Percentiles rank a stretch among this genome's conserved stretches.
These are phyloP conservation scores for Enchytraeus crypticus DNA, from an alignment of 2,888 invertebrate genomes.

Conservation along the genomic window DNA sequence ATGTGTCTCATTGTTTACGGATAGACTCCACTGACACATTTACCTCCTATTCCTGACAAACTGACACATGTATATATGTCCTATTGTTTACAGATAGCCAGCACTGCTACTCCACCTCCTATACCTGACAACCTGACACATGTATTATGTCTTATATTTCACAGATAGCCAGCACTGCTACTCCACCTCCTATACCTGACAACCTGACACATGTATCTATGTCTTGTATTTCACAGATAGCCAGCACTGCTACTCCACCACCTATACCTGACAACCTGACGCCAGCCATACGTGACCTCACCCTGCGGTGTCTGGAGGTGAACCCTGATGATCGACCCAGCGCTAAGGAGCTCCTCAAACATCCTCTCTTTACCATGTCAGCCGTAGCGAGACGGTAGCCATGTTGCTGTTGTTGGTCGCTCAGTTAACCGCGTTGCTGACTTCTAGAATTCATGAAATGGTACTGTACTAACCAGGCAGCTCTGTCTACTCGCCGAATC, in stretches of 20 bases:
- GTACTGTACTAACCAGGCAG: no score
- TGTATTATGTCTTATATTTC: no score
- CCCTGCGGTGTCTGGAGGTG: conserved; percentile 48
- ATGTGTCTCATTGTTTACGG: no score
- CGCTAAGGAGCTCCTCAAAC: conserved; percentile 46
- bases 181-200: conserved; percentile 49
- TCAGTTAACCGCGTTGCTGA: no score
- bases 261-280: conserved; percentile 48
- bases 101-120: conserved; percentile 47
- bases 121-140: conserved; percentile 48
- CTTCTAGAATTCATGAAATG: no score
- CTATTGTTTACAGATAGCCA: conserved; percentile 51
- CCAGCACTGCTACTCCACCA: conserved; percentile 48
- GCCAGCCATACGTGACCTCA: conserved; percentile 43
- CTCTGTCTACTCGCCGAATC: no score
- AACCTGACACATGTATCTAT: conserved; percentile 44
- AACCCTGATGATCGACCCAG: conserved; percentile 46
- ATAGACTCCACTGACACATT: conserved; percentile 49
- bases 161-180: conserved; percentile 48
- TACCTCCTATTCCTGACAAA: conserved; percentile 50
- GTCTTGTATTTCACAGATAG: conserved; percentile 46
- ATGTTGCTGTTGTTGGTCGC: no score
- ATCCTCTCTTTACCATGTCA: conserved; percentile 47
- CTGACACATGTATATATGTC: no score
- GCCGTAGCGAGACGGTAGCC: no score